Conservation (phyloP, 2,797 vertebrate species). For the Cuniculus paca region DNA sequence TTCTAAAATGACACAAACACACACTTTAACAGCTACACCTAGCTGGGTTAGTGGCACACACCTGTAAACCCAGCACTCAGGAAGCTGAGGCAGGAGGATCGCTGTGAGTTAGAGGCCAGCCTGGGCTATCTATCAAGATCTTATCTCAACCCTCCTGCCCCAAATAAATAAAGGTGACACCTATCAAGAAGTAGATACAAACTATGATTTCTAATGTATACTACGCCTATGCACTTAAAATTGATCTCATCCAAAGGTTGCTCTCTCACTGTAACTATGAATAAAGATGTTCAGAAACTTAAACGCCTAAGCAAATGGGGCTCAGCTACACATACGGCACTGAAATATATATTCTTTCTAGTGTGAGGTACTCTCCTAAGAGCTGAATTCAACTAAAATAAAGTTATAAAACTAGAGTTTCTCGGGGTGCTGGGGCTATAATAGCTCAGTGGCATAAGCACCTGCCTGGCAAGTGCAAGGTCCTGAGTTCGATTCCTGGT, state of each 20-base stretch:
- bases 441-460: too few species aligned
- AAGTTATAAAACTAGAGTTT: too few species aligned
- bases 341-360: background rate
- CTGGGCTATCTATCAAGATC: background rate
- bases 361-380: background rate
- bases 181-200: constrained; percentile 6
- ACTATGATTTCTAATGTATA: constrained; percentile 55
- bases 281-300: background rate
- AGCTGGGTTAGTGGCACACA: background rate
- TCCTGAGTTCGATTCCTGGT: background rate
- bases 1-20: constrained; percentile 47
- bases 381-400: too few species aligned
- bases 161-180: background rate
- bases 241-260: background rate
- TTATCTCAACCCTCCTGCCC: background rate
- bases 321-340: background rate
- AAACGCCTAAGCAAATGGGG: background rate
- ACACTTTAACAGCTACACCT: background rate
- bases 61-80: background rate
- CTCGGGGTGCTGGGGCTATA: too few species aligned
- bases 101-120: background rate
- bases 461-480: too few species aligned
- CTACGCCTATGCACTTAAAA: background rate
- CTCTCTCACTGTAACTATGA: background rate
- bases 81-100: background rate